These are phyloP conservation scores for Clitarchus hookeri DNA, from an alignment of 2,888 invertebrate genomes.

Conservation along the genomic window DNA sequence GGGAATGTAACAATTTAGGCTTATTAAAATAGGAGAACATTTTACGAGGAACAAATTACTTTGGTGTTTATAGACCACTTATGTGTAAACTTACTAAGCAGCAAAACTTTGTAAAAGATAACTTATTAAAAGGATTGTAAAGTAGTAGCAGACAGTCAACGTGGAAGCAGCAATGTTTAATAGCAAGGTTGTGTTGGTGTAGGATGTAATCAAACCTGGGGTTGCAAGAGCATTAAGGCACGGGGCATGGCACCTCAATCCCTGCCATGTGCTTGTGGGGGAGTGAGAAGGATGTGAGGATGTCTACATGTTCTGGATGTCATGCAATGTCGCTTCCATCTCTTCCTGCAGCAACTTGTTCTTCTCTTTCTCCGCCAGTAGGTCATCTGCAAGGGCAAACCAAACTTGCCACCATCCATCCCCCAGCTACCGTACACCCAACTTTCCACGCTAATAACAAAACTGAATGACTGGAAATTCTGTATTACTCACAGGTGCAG, in stretches of 20 bases:
- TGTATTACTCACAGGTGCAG: too few species aligned
- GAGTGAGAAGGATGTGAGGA: slow-evolving; percentile 2
- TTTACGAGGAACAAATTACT: too few species aligned
- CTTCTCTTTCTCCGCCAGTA: slow-evolving; percentile 92
- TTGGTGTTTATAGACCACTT: too few species aligned
- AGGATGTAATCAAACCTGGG: slow-evolving; percentile 23
- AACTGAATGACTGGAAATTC: too few species aligned
- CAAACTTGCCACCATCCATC: not conserved
- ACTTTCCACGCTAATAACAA: not conserved
- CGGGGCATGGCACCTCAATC: slow-evolving; percentile 10
- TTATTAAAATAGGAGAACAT: too few species aligned
- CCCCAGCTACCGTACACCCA: not conserved
- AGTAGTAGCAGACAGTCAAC: not conserved
- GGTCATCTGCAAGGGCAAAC: slow-evolving; percentile 79
- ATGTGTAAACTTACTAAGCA: too few species aligned
- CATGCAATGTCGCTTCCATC: slow-evolving; percentile 98
- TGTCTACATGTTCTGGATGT: slow-evolving; percentile 95
- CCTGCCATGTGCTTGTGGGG: slow-evolving; percentile 23
- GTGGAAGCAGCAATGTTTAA: not conserved
- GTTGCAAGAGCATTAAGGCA: slow-evolving; percentile 24
- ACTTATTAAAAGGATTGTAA: too few species aligned
- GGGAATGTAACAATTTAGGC: too few species aligned
- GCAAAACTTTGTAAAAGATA: too few species aligned
- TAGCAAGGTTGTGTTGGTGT: not conserved
- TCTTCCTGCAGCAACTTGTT: slow-evolving; percentile 96